Evolutionary conservation across 2,888 invertebrate species (phyloP).

Genomic region (Cylindroiulus punctatus): DNA sequence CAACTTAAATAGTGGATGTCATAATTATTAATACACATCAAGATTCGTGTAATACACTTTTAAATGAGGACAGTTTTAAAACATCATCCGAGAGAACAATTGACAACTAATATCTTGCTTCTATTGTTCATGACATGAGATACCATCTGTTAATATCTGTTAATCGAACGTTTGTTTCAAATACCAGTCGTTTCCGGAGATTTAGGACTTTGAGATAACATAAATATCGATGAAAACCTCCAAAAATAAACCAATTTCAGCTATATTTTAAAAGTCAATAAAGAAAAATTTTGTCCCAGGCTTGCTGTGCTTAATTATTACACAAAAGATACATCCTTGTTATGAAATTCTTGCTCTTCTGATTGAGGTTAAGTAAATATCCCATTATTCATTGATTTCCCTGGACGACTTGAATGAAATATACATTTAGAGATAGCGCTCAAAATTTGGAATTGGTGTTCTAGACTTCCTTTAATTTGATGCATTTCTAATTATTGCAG

Average conservation of each 20-base stretch:
- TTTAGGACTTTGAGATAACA: not conserved
- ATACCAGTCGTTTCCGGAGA: not conserved
- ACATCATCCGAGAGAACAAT: not conserved
- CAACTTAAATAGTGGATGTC: too few relatives aligned
- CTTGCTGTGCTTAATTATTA: too few relatives aligned
- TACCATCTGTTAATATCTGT: not conserved
- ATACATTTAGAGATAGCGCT: not conserved
- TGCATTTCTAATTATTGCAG: slow-evolving; percentile 28
- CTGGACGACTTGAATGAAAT: not conserved
- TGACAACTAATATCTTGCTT: not conserved
- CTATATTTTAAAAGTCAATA: not conserved
- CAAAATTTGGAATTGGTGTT: not conserved
- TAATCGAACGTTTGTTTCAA: not conserved
- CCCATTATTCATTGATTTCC: not conserved
- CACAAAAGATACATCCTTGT: not conserved
- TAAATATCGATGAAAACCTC: not conserved
- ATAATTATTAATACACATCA: not conserved
- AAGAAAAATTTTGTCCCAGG: not conserved
- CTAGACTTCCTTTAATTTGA: not conserved
- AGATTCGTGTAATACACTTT: not conserved
- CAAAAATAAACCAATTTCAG: not conserved
- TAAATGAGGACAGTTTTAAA: not conserved
- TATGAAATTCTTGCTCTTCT: not conserved
- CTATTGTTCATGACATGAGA: not conserved
- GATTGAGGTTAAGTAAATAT: not conserved